Conservation (phyloP, 2,888 invertebrate genomes). For the Neoscelio sp. region DNA sequence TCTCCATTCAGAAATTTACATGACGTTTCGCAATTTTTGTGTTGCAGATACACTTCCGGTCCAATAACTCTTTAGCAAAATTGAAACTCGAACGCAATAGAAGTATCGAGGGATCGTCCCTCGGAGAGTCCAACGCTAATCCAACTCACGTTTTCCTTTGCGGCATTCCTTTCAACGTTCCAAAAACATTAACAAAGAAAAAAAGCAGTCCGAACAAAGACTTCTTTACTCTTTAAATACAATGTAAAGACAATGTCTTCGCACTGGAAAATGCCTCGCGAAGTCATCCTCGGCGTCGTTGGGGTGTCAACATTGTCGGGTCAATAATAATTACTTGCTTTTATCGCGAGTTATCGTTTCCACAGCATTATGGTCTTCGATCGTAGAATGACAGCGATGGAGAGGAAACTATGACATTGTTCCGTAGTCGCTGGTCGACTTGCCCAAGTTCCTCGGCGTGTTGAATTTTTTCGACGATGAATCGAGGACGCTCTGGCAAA, state of each 20-base stretch:
- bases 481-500: too few relatives aligned
- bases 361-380: background rate
- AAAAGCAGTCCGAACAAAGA: background rate
- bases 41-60: conserved; percentile 79
- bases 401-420: conserved; percentile 14
- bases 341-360: background rate
- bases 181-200: background rate
- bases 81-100: conserved; percentile 23
- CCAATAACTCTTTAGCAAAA: conserved; percentile 70
- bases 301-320: too few relatives aligned
- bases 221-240: too few relatives aligned
- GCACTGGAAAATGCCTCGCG: background rate
- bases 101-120: conserved; percentile 8
- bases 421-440: conserved; percentile 42
- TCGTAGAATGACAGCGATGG: background rate
- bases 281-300: too few relatives aligned
- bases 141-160: conserved; percentile 34
- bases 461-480: conserved; percentile 33
- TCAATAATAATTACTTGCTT: background rate
- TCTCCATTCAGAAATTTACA: background rate
- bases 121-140: conserved; percentile 41
- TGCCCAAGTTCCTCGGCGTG: conserved; percentile 10
- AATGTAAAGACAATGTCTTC: background rate
- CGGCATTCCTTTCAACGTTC: conserved; percentile 12
- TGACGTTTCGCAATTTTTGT: conserved; percentile 66